Percentiles rank a stretch among this genome's conserved stretches.
Conservation (phyloP, 2,888 invertebrate genomes). For the Dascillus cervinus region DNA sequence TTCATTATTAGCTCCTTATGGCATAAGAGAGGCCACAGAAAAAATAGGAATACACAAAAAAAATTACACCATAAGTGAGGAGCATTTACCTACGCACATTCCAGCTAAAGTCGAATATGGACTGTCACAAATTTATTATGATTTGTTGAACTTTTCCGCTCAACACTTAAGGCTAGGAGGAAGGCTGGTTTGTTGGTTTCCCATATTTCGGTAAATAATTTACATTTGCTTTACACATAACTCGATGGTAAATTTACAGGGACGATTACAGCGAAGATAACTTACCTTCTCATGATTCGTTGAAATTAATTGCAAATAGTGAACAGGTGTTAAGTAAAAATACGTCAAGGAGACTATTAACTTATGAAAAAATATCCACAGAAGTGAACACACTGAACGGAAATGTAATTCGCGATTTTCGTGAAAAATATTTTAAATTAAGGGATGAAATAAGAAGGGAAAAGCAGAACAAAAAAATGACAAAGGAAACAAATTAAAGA, state of each 20-base stretch:
- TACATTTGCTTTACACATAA: conserved; percentile 6
- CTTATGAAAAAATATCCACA: conserved; percentile 70
- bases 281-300: conserved; percentile 73
- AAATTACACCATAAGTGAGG: conserved; percentile 55
- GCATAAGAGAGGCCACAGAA: conserved; percentile 89
- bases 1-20: conserved; percentile 97
- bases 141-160: conserved; percentile 79
- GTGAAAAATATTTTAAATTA: conserved; percentile 64
- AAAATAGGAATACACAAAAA: conserved; percentile 63
- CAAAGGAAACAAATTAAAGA: not conserved
- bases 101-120: conserved; percentile 83
- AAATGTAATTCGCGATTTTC: conserved; percentile 44
- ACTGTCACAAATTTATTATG: conserved; percentile 71
- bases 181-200: conserved; percentile 92
- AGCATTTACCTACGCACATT: conserved; percentile 62
- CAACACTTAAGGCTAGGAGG: conserved; percentile 67
- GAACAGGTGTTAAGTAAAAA: conserved; percentile 81
- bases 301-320: conserved; percentile 72
- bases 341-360: conserved; percentile 75
- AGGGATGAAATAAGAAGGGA: conserved; percentile 60
- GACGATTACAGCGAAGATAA: conserved; percentile 63
- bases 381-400: conserved; percentile 40
- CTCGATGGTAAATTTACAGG: conserved; percentile 40
- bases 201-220: conserved; percentile 63
- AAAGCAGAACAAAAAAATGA: conserved; percentile 42